phyloP scores from a whole-genome alignment of 2,888 invertebrate species.

The Pherbina coryleti region DNA sequence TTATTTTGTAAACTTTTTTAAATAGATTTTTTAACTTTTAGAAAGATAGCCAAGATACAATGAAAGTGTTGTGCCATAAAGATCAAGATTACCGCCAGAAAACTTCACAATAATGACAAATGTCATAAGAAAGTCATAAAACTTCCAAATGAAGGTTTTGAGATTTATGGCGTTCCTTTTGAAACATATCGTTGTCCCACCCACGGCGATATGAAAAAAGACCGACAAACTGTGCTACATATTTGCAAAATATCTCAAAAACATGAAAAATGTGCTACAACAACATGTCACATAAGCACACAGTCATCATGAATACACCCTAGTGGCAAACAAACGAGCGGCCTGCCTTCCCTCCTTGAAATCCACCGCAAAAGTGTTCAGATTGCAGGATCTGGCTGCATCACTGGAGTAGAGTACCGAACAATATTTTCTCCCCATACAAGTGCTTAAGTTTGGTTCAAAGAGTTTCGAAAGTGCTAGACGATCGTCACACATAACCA shows the following conservation, averaged over 20 bases:
- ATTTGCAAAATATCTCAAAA: conserved; percentile 3
- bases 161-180: background rate
- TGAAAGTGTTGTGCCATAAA: no score
- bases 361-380: background rate
- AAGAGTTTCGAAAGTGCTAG: background rate
- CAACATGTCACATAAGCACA: background rate
- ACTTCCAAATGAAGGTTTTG: background rate
- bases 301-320: background rate
- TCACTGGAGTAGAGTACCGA: background rate
- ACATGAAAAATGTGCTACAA: background rate
- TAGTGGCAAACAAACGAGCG: background rate
- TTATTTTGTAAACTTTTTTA: no score
- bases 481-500: background rate
- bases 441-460: background rate
- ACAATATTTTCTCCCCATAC: background rate
- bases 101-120: background rate
- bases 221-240: background rate
- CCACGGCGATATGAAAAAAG: background rate
- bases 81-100: no score
- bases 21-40: no score
- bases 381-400: background rate
- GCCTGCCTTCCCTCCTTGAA: background rate
- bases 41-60: no score
- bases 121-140: background rate
- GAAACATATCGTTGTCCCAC: conserved; percentile 4